Evolutionary conservation across 92 coral and sea anemone genomes (phyloP).

Genomic region (Chrysogorgia sp.): DNA sequence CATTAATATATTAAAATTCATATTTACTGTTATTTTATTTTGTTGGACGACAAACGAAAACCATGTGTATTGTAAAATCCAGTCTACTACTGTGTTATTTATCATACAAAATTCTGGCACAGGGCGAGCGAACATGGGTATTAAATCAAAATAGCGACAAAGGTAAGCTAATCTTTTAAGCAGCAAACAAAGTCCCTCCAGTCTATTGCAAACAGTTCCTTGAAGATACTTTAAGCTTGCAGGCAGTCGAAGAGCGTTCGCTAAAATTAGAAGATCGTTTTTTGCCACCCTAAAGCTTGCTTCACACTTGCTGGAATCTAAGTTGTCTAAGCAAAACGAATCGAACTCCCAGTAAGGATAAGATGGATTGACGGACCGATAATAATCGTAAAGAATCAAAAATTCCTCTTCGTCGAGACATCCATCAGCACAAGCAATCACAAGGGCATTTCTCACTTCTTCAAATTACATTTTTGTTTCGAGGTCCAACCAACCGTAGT

Average conservation of each 20-base stretch:
- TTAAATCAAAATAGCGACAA: conserved; percentile 27
- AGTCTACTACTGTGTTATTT: conserved; percentile 8
- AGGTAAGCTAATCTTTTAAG: conserved; percentile 41
- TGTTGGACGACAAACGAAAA: conserved; percentile 42
- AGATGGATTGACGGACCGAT: conserved; percentile 34
- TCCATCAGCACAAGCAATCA: conserved; percentile 42
- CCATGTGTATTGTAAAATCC: conserved; percentile 40
- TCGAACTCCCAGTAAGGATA: conserved; percentile 57
- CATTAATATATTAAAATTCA: too few relatives aligned
- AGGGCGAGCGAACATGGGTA: conserved; percentile 15
- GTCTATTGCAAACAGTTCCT: conserved; percentile 52
- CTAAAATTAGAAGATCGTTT: conserved; percentile 46
- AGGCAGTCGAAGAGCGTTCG: conserved; percentile 48
- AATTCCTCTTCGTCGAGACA: conserved; percentile 53
- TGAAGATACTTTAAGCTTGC: conserved; percentile 43
- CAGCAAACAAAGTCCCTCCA: conserved; percentile 49
- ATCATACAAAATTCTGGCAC: conserved; percentile 37
- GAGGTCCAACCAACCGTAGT: background rate
- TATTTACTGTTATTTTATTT: too few relatives aligned
- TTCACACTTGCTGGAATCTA: conserved; percentile 49
- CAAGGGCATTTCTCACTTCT: conserved; percentile 48
- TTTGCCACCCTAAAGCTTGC: conserved; percentile 52
- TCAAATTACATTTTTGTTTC: conserved; percentile 43
- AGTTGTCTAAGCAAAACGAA: conserved; percentile 41
- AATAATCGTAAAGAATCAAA: conserved; percentile 46